Conservation (phyloP, 2,113 vertebrate species). For the Phylloscopus trochilus region DNA sequence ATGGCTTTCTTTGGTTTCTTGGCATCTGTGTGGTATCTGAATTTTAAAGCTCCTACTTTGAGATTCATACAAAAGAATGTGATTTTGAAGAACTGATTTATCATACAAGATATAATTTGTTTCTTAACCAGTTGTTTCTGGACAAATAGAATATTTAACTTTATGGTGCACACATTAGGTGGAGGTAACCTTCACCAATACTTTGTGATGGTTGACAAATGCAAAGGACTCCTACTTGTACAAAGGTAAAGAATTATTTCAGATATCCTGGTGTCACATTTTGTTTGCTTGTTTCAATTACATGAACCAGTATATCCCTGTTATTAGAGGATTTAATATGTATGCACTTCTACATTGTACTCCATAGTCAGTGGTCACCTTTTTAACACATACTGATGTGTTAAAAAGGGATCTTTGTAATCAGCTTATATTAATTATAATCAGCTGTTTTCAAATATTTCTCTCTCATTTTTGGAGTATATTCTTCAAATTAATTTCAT, state of each 20-base stretch:
- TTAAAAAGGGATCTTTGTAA: neutral
- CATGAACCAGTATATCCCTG: neutral
- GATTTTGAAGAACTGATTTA: constrained; percentile 71
- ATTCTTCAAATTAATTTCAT: neutral
- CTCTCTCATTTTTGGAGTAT: neutral
- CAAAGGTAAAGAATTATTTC: neutral
- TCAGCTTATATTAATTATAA: neutral
- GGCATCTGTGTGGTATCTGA: constrained; percentile 64
- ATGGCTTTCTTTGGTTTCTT: constrained; percentile 52
- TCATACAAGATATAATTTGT: constrained; percentile 61
- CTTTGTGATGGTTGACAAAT: neutral
- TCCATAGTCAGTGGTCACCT: neutral
- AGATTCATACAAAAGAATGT: constrained; percentile 57
- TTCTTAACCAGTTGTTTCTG: constrained; percentile 57
- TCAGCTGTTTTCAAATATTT: neutral
- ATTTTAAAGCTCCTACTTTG: constrained; percentile 71
- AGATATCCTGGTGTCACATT: neutral
- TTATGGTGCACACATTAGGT: constrained; percentile 42
- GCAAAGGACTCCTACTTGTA: neutral
- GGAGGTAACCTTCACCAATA: constrained; percentile 20
- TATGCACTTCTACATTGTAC: neutral
- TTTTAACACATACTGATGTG: neutral
- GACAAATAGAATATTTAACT: constrained; percentile 37
- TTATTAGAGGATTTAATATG: neutral
- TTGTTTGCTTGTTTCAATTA: neutral